phyloP scores from a whole-genome alignment of 1,140 invertebrate species.

The Probaryconus sp. region DNA sequence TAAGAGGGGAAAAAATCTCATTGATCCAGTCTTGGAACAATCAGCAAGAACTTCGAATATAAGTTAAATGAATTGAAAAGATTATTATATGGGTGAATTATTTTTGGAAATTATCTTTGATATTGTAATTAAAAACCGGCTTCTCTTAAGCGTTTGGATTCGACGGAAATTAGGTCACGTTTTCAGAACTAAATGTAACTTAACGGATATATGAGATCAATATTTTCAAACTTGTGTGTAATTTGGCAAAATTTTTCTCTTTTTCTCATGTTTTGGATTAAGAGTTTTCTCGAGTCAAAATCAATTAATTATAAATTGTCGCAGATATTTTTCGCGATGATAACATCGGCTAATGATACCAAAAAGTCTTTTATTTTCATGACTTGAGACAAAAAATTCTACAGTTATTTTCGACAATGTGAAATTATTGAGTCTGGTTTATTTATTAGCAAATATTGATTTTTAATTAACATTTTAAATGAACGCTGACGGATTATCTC shows the following conservation, averaged over 20 bases:
- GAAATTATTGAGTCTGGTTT: too few species aligned
- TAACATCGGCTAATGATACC: neutral
- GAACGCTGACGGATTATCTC: too few species aligned
- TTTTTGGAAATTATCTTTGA: conserved; percentile 18
- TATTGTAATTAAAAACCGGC: conserved; percentile 37
- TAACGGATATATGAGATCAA: conserved; percentile 31
- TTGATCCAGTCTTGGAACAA: too few species aligned
- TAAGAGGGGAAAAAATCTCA: too few species aligned
- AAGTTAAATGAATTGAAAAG: neutral
- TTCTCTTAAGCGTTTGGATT: conserved; percentile 24
- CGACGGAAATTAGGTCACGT: conserved; percentile 36
- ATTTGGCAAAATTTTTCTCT: conserved; percentile 20
- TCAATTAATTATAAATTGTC: conserved; percentile 19
- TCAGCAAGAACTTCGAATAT: too few species aligned
- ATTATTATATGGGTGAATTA: neutral
- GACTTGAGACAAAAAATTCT: too few species aligned
- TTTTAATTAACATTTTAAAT: too few species aligned
- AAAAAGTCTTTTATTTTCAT: too few species aligned
- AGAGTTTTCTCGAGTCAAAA: conserved; percentile 4
- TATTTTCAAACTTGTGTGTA: conserved; percentile 21
- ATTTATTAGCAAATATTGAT: too few species aligned
- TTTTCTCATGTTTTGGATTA: too few species aligned
- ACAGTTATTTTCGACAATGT: too few species aligned
- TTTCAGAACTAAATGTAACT: conserved; percentile 26
- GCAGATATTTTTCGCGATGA: neutral